Percentiles rank a stretch among this genome's conserved stretches.
These are phyloP conservation scores for Stictonetta naevosa DNA, from an alignment of 2,113 vertebrate genomes.

Conservation along the genomic window DNA sequence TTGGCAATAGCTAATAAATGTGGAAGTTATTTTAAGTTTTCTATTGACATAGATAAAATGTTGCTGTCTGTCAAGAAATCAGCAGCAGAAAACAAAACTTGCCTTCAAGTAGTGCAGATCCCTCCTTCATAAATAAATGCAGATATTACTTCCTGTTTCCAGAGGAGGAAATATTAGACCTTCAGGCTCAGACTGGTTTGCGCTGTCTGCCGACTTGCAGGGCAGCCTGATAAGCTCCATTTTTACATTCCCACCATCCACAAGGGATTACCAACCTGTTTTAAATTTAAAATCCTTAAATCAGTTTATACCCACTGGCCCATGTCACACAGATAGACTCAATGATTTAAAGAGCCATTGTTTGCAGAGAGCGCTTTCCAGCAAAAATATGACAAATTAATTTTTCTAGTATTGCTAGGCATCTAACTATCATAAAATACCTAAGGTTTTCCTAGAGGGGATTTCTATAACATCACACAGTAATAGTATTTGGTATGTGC, in stretches of 20 bases:
- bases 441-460: not conserved
- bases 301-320: conserved; percentile 28
- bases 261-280: conserved; percentile 47
- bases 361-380: not conserved
- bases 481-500: not conserved
- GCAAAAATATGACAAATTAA: not conserved
- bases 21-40: not conserved
- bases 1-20: not conserved
- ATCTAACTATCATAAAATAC: not conserved
- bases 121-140: not conserved
- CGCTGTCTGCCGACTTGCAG: not conserved
- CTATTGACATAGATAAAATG: not conserved
- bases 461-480: not conserved
- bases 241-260: conserved; percentile 32
- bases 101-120: not conserved
- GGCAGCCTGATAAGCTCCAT: conserved; percentile 20
- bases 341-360: conserved; percentile 14
- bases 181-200: not conserved
- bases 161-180: not conserved
- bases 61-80: not conserved
- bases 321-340: not conserved
- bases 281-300: conserved; percentile 61
- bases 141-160: not conserved
- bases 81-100: not conserved
- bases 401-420: not conserved